A percentile compares a stretch with the other conserved stretches of the same genome.
Evolutionary conservation across 2,113 vertebrate genomes (phyloP).

Genomic region (Pseudorectes ferrugineus): DNA sequence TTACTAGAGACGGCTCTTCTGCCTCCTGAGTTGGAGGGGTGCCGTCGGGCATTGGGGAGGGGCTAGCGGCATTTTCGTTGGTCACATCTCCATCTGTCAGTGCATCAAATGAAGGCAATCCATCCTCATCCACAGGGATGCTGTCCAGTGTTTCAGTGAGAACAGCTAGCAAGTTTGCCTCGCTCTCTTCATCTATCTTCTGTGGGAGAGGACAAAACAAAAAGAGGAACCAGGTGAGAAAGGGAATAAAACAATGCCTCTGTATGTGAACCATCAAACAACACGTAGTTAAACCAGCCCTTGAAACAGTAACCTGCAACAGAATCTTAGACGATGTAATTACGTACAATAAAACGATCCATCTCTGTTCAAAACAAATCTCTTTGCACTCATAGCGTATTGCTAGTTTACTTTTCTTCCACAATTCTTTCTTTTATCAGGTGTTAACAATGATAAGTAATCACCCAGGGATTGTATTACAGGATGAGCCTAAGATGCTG

Average conservation of each 20-base stretch:
- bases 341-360: not conserved
- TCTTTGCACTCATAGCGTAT: not conserved
- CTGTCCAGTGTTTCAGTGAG: conserved; percentile 99
- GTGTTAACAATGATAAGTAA: conserved; percentile 40
- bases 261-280: not conserved
- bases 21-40: conserved; percentile 90
- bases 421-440: not conserved
- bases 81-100: conserved; percentile 99
- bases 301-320: not conserved
- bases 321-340: not conserved
- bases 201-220: conserved; percentile 52
- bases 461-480: conserved; percentile 55
- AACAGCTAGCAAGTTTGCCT: conserved; percentile 98
- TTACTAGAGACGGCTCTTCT: conserved; percentile 98
- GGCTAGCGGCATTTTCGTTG: conserved; percentile 92
- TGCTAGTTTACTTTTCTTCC: conserved; percentile 22
- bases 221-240: not conserved
- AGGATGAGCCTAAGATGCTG: conserved; percentile 53
- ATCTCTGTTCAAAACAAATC: not conserved
- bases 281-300: not conserved
- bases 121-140: conserved; percentile 99
- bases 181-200: conserved; percentile 99
- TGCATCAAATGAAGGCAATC: conserved; percentile 97
- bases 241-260: not conserved
- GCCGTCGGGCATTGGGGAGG: conserved; percentile 90